Evolutionary conservation across 2,888 invertebrate genomes (phyloP), one percentile per base, ranked within the genome.

Genomic region (Drosophila tripunctata): DNA sequence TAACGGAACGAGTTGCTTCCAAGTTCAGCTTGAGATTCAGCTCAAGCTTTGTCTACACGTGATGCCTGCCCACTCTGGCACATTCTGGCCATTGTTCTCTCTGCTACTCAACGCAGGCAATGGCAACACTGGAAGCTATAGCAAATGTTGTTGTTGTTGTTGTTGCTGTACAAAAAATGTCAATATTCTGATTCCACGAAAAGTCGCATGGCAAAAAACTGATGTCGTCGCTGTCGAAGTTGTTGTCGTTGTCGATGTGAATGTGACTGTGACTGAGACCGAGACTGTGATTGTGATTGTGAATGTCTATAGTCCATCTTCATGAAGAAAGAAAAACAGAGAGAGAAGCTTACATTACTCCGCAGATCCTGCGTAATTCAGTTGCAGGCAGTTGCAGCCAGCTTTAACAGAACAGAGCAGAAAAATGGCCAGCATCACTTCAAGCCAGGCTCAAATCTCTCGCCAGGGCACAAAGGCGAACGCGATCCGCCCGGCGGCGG

Each of bases 121-220:
- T 27, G 51, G 47, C 62, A 70, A 81, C 58, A 69, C 87, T 77
- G 81, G 72, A 63, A 77, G 79, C 75, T 68, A 52, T 61, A 60
- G 55, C 36, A 40, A 17, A 41, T 66, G 60, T 58, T 68, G 55
- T 75, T 67, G 56, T 58, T 68, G 70, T 52, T 72, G 68, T 48
- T 52, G 54, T 45, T 52, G 72, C 62, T 51, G 68, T 67, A 75
- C 77, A 71, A 84, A 78, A 88, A 88, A 87, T 89, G 89, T 90
- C 89, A 89, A 89, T 89, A 89, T 88, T 88, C 81, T 88, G 89
- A 89, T 89, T 89, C 90, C 90, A 71, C 90, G 89, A 89, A 88
- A 80, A 67, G 76, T 68, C 84, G 63, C 64, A 68, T 65, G 73
- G 72, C n/a, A 38, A n/a, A 15, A 19, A 60, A 64, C 78, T 81